Evolutionary conservation across 2,888 invertebrate genomes (phyloP).

Genomic region (Ornithoptera priamus): DNA sequence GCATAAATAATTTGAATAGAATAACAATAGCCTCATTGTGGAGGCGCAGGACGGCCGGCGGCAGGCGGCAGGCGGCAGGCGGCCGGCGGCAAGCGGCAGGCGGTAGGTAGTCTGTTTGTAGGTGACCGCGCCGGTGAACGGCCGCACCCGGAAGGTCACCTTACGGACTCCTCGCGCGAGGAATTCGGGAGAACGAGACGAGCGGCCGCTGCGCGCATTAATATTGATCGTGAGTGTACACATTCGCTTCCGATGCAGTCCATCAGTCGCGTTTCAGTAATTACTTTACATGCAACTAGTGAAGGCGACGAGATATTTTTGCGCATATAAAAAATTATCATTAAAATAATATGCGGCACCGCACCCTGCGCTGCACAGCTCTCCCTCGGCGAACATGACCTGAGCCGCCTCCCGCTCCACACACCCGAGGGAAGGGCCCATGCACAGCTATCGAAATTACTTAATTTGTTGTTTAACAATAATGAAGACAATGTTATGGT

Average conservation of each 20-base stretch:
- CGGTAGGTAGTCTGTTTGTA: conserved; percentile 36
- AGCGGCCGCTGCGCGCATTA: conserved; percentile 2
- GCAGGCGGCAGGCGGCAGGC: not conserved
- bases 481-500: no score
- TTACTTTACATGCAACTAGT: no score
- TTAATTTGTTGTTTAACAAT: no score
- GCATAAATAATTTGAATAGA: conserved; percentile 19
- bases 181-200: conserved; percentile 48
- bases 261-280: no score
- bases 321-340: no score
- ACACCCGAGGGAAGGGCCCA: no score
- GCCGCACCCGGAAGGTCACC: conserved; percentile 73
- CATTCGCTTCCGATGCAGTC: not conserved
- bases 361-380: no score
- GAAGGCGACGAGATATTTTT: no score
- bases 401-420: no score
- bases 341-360: no score
- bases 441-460: no score
- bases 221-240: conserved; percentile 9
- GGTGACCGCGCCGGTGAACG: conserved; percentile 55
- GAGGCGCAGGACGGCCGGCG: not conserved
- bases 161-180: conserved; percentile 48
- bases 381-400: no score
- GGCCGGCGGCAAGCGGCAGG: conserved; percentile 4
- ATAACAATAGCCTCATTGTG: conserved; percentile 27